phyloP scores from a whole-genome alignment of 2,797 vertebrate species.

The Sarcophilus harrisii region DNA sequence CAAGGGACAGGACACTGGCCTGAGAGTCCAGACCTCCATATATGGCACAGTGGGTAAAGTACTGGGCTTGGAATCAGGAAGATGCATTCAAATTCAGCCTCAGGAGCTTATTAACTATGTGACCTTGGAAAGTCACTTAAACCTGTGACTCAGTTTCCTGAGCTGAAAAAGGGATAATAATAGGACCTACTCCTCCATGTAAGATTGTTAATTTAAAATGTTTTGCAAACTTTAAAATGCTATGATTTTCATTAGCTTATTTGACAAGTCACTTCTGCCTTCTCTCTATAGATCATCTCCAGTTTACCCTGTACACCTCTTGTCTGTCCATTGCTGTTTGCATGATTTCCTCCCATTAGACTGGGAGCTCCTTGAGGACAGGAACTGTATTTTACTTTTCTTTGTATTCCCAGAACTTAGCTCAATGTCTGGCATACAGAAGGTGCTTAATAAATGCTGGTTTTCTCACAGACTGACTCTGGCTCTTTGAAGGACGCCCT shows the following conservation, averaged over 20 bases:
- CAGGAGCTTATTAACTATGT: not conserved
- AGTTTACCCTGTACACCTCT: not conserved
- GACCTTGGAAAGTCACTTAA: not conserved
- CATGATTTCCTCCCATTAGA: not conserved
- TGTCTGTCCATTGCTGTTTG: not conserved
- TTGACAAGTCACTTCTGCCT: not conserved
- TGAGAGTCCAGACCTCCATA: not conserved
- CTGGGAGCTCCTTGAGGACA: not conserved
- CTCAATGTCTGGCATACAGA: not conserved
- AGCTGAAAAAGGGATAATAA: not conserved
- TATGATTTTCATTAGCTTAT: not conserved
- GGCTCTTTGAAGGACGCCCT: not conserved
- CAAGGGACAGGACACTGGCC: too few species aligned
- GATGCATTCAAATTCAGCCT: not conserved
- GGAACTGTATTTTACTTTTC: not conserved
- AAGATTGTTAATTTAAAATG: not conserved
- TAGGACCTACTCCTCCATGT: not conserved
- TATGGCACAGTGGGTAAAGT: not conserved
- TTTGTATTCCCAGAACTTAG: not conserved
- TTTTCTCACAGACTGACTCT: not conserved
- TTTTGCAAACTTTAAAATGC: not conserved
- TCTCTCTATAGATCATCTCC: not conserved
- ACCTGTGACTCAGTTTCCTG: not conserved
- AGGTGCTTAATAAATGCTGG: rapidly evolving
- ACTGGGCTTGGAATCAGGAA: not conserved